These are phyloP conservation scores for Neomonachus schauinslandi DNA, from an alignment of 2,113 vertebrate genomes.

Conservation along the genomic window DNA sequence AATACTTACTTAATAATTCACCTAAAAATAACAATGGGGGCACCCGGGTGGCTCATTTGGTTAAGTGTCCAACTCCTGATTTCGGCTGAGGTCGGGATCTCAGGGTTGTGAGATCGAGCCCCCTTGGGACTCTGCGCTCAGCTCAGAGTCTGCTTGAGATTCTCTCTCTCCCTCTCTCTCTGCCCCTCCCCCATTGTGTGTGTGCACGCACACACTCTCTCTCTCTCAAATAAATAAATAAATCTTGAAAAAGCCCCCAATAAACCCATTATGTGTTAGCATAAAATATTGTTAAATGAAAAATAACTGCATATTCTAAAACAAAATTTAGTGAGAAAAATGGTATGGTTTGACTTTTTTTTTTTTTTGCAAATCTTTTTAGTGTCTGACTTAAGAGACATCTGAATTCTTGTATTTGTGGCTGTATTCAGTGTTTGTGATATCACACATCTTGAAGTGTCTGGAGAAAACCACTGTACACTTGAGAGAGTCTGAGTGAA, in stretches of 20 bases:
- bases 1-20: neutral
- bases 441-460: neutral
- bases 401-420: neutral
- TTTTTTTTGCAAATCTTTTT: neutral
- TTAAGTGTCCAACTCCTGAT: neutral
- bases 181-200: neutral
- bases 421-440: neutral
- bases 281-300: neutral
- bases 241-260: neutral
- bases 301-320: neutral
- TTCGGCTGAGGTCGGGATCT: neutral
- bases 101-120: neutral
- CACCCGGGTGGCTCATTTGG: neutral
- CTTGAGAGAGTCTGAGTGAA: neutral
- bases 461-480: neutral
- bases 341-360: neutral
- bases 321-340: neutral
- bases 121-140: neutral
- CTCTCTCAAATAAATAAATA: neutral
- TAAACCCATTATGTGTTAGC: neutral
- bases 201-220: too few species aligned
- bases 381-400: neutral
- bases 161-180: neutral
- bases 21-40: neutral
- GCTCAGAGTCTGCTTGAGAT: neutral